A percentile compares a stretch with the other conserved stretches of the same genome.
Conservation (phyloP, 2,888 invertebrate genomes). For the Molanna angustata region DNA sequence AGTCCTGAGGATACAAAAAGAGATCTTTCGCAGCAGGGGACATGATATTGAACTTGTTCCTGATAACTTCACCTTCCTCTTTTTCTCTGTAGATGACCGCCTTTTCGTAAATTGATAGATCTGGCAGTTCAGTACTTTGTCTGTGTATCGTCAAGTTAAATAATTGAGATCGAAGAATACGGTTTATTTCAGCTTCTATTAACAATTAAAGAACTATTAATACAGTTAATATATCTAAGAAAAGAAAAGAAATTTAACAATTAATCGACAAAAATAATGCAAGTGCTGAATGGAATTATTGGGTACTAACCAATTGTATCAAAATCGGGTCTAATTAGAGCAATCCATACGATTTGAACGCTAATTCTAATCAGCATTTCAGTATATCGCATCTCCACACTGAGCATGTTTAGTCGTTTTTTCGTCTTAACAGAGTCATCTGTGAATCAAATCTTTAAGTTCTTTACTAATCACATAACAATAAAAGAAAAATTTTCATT, state of each 20-base stretch:
- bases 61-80: neutral
- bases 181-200: constrained; percentile 23
- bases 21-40: constrained; percentile 16
- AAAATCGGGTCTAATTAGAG: constrained; percentile 16
- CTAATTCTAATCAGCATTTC: constrained; percentile 18
- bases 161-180: constrained; percentile 14
- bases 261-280: too few relatives aligned
- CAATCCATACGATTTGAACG: constrained; percentile 25
- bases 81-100: constrained; percentile 16
- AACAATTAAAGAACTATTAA: constrained; percentile 1
- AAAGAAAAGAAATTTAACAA: too few relatives aligned
- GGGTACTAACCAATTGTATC: constrained; percentile 17
- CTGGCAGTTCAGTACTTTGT: neutral
- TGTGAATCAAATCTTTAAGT: neutral
- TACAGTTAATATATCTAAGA: too few relatives aligned
- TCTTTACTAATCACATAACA: too few relatives aligned
- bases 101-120: constrained; percentile 9
- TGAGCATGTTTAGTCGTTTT: constrained; percentile 8
- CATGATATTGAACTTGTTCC: constrained; percentile 9
- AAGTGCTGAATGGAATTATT: too few relatives aligned
- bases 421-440: constrained; percentile 6
- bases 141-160: constrained; percentile 14
- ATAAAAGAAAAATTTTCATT: neutral
- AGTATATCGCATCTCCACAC: constrained; percentile 12
- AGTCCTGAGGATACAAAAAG: constrained; percentile 12